Base-by-base conservation (phyloP, 2,797 vertebrate genomes). In the Paedocypris micromegethes region DNA sequence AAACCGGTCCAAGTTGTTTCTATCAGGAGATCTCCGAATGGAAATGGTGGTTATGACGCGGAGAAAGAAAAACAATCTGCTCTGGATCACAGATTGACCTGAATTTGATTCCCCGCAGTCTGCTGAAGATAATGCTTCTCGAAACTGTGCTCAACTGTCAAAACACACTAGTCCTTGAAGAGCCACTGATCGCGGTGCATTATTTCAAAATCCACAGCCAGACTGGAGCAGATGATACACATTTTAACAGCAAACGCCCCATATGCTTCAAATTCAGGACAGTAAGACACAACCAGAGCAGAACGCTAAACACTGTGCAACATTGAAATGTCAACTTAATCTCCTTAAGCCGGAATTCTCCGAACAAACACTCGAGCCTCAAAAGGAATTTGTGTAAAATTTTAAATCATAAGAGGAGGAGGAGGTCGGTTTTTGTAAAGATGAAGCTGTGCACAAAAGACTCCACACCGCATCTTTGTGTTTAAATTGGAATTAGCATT, bases 41-140 rank as follows among this genome's bases (percentile, higher is more conserved):
- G 49, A 55, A 57, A 55, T 59, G 56, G 67, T 70, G 67, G 61
- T 72, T 57, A 55, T 59, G 68, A 73, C 69, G 69, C 70, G 64
- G 48, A 64, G 23, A 74, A 79, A 76, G 68, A 72, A 71, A 67
- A 70, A 71, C 75, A 73, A 79, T 81, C 75, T 68, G 55, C 67
- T 76, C 59, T 76, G 74, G 72, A 72, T 79, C 75, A 76, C 61
- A 66, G 70, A 67, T 68, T 76, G 75, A 70, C 77, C 76, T 72
- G 66, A 60, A 73, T 73, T 72, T 67, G 65, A 67, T 72, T 77
- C 68, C 63, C 63, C 40, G 5, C 8, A 45, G 52, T 50, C 46
- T 69, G 50, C 61, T 37, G 46, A 37, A 61, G 73, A 68, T 0
- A 38, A 47, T 41, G 54, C 51, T 64, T 38, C 57, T 54, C 40